Percentiles rank a stretch among this genome's conserved stretches.
These are phyloP conservation scores for Nibea coibor DNA, from an alignment of 2,113 vertebrate genomes.

Conservation along the genomic window DNA sequence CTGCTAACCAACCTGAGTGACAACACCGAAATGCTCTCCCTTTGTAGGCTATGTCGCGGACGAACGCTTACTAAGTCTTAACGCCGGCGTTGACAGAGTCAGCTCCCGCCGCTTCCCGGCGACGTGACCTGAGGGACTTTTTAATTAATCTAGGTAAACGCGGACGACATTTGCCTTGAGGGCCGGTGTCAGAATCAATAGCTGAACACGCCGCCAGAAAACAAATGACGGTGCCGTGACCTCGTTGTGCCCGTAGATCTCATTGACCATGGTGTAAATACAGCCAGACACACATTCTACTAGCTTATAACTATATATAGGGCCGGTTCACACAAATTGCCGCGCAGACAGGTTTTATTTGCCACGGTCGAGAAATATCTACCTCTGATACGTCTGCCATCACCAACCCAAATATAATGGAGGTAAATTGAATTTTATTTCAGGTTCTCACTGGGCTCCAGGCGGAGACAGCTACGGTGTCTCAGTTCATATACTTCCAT, in stretches of 20 bases:
- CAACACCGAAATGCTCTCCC: conserved; percentile 13
- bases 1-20: conserved; percentile 21
- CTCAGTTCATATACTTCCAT: no score
- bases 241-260: conserved; percentile 28
- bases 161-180: conserved; percentile 77
- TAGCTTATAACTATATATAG: background rate
- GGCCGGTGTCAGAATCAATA: conserved; percentile 77
- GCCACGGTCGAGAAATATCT: background rate
- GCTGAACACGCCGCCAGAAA: conserved; percentile 66
- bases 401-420: background rate
- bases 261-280: conserved; percentile 21
- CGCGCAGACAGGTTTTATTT: background rate
- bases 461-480: no score
- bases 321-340: no score
- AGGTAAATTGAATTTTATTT: background rate
- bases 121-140: conserved; percentile 66
- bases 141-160: conserved; percentile 82
- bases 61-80: conserved; percentile 36
- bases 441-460: no score
- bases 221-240: conserved; percentile 72
- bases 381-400: background rate
- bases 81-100: conserved; percentile 42
- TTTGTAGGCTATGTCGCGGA: conserved; percentile 2
- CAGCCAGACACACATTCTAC: background rate
- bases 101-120: conserved; percentile 57